Evolutionary conservation across 2,888 invertebrate species (phyloP).

Genomic region (Onchidella celtica): DNA sequence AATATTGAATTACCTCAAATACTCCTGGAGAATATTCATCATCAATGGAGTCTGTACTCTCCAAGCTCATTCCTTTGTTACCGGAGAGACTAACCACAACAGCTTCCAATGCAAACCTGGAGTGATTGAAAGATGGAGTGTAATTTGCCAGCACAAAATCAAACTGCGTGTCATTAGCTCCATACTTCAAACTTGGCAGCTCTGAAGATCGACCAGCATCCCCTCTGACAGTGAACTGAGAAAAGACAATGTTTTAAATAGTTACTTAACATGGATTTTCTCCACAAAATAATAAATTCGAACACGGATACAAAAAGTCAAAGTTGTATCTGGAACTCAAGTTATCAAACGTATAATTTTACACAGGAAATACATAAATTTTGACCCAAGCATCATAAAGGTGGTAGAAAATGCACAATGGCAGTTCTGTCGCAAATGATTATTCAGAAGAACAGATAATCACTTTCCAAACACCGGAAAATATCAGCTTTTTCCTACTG

Average conservation of each 20-base stretch:
- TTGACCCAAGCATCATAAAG: no score
- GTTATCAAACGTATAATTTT: background rate
- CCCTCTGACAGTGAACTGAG: constrained; percentile 83
- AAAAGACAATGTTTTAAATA: constrained; percentile 15
- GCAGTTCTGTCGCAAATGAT: no score
- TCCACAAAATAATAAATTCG: no score
- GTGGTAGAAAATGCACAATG: no score
- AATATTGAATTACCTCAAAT: constrained; percentile 85
- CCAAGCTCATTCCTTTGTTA: constrained; percentile 66
- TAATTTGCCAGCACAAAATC: constrained; percentile 84
- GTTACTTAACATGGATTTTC: no score
- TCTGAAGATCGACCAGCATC: constrained; percentile 81
- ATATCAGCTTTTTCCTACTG: no score
- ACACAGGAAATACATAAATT: no score
- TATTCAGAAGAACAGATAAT: no score
- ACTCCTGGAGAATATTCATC: constrained; percentile 89
- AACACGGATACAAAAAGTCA: no score
- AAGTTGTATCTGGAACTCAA: no score
- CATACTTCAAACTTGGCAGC: constrained; percentile 85
- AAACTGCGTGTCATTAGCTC: constrained; percentile 85
- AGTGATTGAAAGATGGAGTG: constrained; percentile 78
- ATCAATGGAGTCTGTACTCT: constrained; percentile 84
- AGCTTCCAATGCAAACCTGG: constrained; percentile 85
- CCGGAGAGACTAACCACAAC: constrained; percentile 81
- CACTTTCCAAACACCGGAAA: no score